These are phyloP conservation scores for Cataglyphis albicans DNA, from an alignment of 2,888 invertebrate genomes.

Conservation along the genomic window DNA sequence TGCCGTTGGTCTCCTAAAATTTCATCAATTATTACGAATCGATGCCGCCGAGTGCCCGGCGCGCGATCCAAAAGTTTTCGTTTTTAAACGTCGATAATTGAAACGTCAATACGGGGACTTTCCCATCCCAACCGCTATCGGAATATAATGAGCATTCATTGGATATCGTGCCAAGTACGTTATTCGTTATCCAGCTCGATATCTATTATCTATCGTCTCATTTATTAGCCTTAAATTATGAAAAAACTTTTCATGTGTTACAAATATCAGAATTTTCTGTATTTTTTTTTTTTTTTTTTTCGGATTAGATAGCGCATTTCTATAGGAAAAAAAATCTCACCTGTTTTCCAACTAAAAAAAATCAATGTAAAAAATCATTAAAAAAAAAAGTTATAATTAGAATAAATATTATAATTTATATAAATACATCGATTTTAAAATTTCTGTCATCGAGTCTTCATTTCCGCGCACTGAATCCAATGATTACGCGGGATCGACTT, in stretches of 20 bases:
- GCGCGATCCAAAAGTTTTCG: not conserved
- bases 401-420: not conserved
- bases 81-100: slow-evolving; percentile 12
- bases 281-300: not conserved
- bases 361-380: not conserved
- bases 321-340: not conserved
- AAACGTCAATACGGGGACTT: not conserved
- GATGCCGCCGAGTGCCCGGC: not conserved
- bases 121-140: not conserved
- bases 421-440: not conserved
- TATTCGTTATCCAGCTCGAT: not conserved
- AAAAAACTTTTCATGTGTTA: not conserved
- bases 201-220: not conserved
- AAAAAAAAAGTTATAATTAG: not conserved
- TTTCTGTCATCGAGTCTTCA: not conserved
- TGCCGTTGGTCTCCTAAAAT: slow-evolving; percentile 13
- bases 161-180: not conserved
- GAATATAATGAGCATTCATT: slow-evolving; percentile 16
- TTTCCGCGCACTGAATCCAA: not conserved
- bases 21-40: not conserved
- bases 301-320: not conserved
- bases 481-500: not conserved
- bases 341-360: not conserved
- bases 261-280: not conserved
- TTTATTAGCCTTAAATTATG: not conserved